Evolutionary conservation across 1,140 invertebrate genomes (phyloP), one percentile per base, ranked within the genome.

Genomic region (Orius laevigatus): DNA sequence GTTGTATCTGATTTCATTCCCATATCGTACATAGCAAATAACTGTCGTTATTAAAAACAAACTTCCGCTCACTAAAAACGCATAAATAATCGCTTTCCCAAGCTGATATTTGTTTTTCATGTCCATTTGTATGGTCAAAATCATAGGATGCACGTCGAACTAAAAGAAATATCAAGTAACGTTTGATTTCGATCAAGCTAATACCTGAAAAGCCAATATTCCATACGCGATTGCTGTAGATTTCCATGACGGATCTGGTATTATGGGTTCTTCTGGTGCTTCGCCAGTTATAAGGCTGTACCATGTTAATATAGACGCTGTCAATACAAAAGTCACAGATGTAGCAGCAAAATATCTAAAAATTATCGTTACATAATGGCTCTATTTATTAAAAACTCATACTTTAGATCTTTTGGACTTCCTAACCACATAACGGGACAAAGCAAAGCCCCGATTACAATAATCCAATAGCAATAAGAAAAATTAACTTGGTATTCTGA

Each of bases 361-460:
- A 60, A 50, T 39, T 25, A n/a, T 25, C 3, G 25, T 25, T 25
- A 25, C 25, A 25, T 25, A 25, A 25, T 25, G 25, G 8, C 8
- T 8, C 8, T 4, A 25, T 4, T 25, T 25, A 25, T 25, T 25
- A 4, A 25, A 49, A 34, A 14, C 35, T 44, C 66, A 70, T 65
- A 84, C 82, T 83, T 81, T 78, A 84, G 83, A 58, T 85, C 79
- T 61, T 82, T 81, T 0, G 82, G 82, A 55, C 81, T 84, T 39
- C 81, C 81, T n/a, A 84, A 65, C 81, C 81, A 84, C 72, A 84
- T 76, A 36, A 84, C 62, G 1, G 82, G 81, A 55, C 79, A 82
- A 5, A 84, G 63, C 42, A 79, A 56, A 2, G 78, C 44, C 0
- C 78, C 81, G 5, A 84, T 65, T 6, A 83, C 56, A 2, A 84